Percentiles rank a stretch among this genome's conserved stretches.
phyloP scores from a whole-genome alignment of 2,113 vertebrate species.

The Stigmatopora argus region DNA sequence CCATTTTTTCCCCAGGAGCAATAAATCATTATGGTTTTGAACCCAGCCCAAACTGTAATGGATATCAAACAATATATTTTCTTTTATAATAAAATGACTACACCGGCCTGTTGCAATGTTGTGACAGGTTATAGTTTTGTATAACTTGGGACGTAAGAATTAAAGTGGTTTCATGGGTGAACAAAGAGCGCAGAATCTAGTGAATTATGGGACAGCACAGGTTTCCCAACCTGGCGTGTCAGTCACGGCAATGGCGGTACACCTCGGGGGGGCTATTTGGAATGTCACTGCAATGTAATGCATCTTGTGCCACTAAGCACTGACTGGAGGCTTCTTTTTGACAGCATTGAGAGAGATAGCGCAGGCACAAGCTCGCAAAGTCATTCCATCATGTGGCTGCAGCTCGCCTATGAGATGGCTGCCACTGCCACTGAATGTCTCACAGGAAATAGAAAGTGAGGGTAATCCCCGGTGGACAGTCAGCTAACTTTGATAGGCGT shows the following conservation, averaged over 20 bases:
- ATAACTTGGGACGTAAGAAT: conserved; percentile 23
- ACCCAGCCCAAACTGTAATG: not conserved
- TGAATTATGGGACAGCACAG: conserved; percentile 63
- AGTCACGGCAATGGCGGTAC: conserved; percentile 54
- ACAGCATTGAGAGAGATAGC: conserved; percentile 58
- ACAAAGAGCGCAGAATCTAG: conserved; percentile 52
- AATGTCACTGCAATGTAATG: conserved; percentile 67
- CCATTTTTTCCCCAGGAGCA: not conserved
- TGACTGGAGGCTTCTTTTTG: conserved; percentile 61
- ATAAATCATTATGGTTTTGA: not conserved
- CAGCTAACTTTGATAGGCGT: conserved; percentile 55
- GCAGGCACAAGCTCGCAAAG: conserved; percentile 43
- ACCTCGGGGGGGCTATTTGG: conserved; percentile 60
- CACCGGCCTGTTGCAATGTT: not conserved
- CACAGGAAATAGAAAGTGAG: conserved; percentile 45
- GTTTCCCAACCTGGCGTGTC: conserved; percentile 61
- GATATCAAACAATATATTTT: not conserved
- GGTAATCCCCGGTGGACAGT: conserved; percentile 50
- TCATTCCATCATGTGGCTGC: conserved; percentile 60
- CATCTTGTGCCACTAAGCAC: conserved; percentile 67
- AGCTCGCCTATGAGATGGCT: conserved; percentile 48
- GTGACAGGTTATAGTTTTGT: conserved; percentile 22
- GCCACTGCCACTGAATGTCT: conserved; percentile 53
- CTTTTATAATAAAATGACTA: not conserved
- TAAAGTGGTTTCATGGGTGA: conserved; percentile 39